Percentiles rank a stretch among this genome's conserved stretches.
phyloP scores from a whole-genome alignment of 2,797 vertebrate genomes.

The Tenualosa thibaudeaui region DNA sequence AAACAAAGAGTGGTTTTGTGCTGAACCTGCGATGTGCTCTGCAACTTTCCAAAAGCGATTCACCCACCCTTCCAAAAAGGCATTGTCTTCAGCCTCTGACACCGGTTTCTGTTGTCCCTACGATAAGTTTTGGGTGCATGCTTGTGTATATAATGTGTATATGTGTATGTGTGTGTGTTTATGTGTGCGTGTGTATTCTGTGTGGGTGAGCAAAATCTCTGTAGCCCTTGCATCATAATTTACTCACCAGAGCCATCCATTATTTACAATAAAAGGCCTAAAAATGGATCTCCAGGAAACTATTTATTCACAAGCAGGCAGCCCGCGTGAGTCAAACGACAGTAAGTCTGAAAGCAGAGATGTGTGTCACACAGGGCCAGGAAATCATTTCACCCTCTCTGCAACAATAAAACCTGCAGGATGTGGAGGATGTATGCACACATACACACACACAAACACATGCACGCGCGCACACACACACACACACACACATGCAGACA shows the following conservation, averaged over 20 bases:
- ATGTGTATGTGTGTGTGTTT: constrained; percentile 1
- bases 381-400: constrained; percentile 9
- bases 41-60: not conserved
- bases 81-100: not conserved
- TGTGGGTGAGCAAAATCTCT: constrained; percentile 27
- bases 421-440: not conserved
- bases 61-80: not conserved
- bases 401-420: not conserved
- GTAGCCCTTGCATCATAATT: constrained; percentile 36
- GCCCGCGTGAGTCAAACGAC: not conserved
- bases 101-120: not conserved
- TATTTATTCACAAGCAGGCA: not conserved
- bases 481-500: not conserved
- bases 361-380: constrained; percentile 27
- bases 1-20: not conserved
- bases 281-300: constrained; percentile 36
- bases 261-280: constrained; percentile 42
- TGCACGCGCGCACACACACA: not conserved
- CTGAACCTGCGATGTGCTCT: not conserved
- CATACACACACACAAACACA: not conserved
- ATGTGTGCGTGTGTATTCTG: not conserved
- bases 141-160: not conserved
- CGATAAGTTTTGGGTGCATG: not conserved
- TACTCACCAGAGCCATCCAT: constrained; percentile 38
- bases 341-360: constrained; percentile 17